phyloP scores from a whole-genome alignment of 2,888 invertebrate species.

The Melanophora roralis region DNA sequence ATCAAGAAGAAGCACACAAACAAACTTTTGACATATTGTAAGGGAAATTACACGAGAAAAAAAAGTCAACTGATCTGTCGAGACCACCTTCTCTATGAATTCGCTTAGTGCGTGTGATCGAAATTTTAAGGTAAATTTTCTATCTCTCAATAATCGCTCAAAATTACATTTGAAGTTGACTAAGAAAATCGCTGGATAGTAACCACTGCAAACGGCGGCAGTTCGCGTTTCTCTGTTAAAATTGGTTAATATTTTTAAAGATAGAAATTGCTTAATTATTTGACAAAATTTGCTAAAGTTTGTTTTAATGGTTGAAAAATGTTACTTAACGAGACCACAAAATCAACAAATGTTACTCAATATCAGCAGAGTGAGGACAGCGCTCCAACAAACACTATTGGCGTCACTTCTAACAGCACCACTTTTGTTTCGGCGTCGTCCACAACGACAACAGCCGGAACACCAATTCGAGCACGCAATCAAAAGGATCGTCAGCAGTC shows the following conservation, averaged over 20 bases:
- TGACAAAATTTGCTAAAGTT: not conserved
- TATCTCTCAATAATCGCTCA: too few species aligned
- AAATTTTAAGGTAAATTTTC: too few species aligned
- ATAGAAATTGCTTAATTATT: not conserved
- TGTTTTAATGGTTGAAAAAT: slow-evolving; percentile 48
- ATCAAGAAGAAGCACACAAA: too few species aligned
- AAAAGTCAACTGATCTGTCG: too few species aligned
- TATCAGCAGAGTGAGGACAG: slow-evolving; percentile 60
- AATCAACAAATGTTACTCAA: slow-evolving; percentile 53
- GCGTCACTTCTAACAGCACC: slow-evolving; percentile 47
- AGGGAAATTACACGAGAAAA: too few species aligned
- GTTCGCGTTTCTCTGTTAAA: slow-evolving; percentile 10
- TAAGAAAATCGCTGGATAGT: too few species aligned
- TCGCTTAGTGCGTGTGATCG: too few species aligned
- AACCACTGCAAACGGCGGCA: slow-evolving; percentile 33
- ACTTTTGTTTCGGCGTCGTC: not conserved
- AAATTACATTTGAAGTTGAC: too few species aligned
- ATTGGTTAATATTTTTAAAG: too few species aligned
- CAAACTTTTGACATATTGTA: too few species aligned
- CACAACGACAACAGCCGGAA: not conserved
- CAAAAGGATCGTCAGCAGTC: slow-evolving; percentile 29
- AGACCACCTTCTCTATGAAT: too few species aligned
- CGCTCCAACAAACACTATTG: slow-evolving; percentile 42
- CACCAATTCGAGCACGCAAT: slow-evolving; percentile 47
- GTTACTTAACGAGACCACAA: slow-evolving; percentile 68